Base-by-base conservation (phyloP, 2,797 vertebrate species). In the Onychomys torridus region DNA sequence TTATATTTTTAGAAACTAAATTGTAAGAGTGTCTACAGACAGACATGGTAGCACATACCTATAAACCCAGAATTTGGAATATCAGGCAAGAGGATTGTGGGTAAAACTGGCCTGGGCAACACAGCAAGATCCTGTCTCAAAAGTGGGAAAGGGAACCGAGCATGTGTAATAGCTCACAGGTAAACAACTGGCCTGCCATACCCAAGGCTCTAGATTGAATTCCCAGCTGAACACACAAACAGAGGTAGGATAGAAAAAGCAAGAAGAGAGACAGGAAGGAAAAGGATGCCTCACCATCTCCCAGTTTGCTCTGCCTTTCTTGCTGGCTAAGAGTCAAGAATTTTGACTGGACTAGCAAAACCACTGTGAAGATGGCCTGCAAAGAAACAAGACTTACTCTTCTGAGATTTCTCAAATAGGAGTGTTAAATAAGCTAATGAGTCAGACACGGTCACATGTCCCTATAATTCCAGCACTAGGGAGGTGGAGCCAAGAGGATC, bases 1-100 rank as follows among this genome's bases (percentile, higher is more conserved):
- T 37, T 67, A 3, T 43, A 86, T 8, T 95, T 81, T 93, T 40
- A 93, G 76, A 85, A 94, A 77, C 77, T 32, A 89, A 29, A 73
- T 67, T 94, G 82, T 27, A 93, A 55, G 61, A 75, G 21, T 88
- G 49, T 43, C 63, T 90, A 83, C 1, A 91, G 61, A 29, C 85
- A 87, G 91, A 93, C 46, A 87, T 25, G 40, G 73, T n/a, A 21
- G 40, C 34, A 77, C 32, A 77, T 9, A 78, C 2, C 40, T 78
- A 37, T 65, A n/a, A 63, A 11, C 34, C 32, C 43, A 63, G 73
- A 34, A 77, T 57, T 63, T 46, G 55, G 57, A 49, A 43, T 29
- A 16, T 63, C 57, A 77, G 73, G 19, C 43, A 16, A 32, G 37
- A 77, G 19, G 57, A 65, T 2, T 40, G 34, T 49, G 12, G 55